Conservation (phyloP, 2,113 vertebrate genomes). For the Apodemus sylvaticus region DNA sequence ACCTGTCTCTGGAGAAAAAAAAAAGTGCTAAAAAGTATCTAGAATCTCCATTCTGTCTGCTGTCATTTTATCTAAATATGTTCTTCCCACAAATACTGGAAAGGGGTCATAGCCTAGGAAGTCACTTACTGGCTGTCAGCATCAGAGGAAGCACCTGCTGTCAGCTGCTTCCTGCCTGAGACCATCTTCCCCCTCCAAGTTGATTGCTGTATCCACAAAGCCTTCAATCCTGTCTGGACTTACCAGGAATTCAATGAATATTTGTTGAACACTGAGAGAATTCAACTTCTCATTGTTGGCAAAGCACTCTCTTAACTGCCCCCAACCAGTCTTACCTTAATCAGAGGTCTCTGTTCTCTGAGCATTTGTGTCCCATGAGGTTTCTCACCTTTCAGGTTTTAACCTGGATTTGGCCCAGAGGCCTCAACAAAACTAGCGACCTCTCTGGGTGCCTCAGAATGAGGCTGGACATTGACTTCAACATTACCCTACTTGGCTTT, state of each 20-base stretch:
- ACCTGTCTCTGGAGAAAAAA: too few species aligned
- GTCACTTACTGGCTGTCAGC: slow-evolving; percentile 37
- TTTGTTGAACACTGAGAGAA: slow-evolving; percentile 22
- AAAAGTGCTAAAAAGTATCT: background rate
- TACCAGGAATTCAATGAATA: slow-evolving; percentile 29
- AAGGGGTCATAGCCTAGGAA: slow-evolving; percentile 56
- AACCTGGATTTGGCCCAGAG: background rate
- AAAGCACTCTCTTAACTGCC: background rate
- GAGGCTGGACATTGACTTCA: background rate
- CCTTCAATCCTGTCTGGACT: background rate
- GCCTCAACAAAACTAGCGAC: background rate
- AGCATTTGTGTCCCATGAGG: background rate
- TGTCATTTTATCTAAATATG: slow-evolving; percentile 40
- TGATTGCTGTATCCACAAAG: background rate
- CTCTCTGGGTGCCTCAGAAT: background rate
- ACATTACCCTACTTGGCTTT: background rate
- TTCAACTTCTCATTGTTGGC: background rate
- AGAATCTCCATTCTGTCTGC: background rate
- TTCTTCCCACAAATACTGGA: slow-evolving; percentile 50
- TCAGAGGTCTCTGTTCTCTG: background rate
- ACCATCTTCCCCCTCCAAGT: slow-evolving; percentile 51
- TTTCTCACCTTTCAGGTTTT: background rate
- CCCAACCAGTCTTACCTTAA: background rate
- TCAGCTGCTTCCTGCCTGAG: slow-evolving; percentile 59
- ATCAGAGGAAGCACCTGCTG: slow-evolving; percentile 70